These are phyloP conservation scores for Dysidea cf. avara DNA, from an alignment of 37 sponge, comb jelly and placozoan species.

Conservation along the genomic window DNA sequence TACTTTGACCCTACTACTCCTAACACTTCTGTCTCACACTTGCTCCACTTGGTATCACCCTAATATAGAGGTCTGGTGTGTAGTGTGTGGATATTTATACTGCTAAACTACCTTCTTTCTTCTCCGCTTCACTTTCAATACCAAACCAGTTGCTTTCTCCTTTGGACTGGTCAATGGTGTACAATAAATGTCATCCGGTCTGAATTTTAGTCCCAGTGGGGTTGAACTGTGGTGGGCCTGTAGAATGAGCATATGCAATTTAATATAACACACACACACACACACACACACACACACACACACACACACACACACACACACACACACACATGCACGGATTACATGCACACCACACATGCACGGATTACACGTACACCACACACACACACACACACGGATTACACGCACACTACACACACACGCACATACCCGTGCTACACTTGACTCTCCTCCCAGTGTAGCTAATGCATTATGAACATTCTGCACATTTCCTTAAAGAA, in stretches of 20 bases:
- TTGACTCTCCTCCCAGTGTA: conserved; percentile 41
- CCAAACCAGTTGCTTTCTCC: conserved; percentile 16
- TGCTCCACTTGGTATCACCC: no score
- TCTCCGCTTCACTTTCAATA: conserved; percentile 21
- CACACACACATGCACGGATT: no score
- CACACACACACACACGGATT: no score
- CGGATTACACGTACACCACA: no score
- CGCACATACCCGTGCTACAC: conserved; percentile 37
- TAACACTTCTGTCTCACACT: conserved; percentile 41
- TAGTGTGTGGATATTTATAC: no score
- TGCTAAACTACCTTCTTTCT: not conserved
- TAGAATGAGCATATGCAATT: not conserved
- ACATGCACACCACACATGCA: no score
- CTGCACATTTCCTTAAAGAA: conserved; percentile 41
- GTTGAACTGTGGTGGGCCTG: conserved; percentile 14
- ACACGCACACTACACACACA: not conserved
- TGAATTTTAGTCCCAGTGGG: conserved; percentile 41
- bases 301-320: no score
- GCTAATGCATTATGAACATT: conserved; percentile 49
- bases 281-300: no score
- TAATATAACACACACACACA: no score
- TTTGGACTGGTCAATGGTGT: conserved; percentile 34
- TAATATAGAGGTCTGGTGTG: no score
- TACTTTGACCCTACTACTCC: conserved; percentile 46
- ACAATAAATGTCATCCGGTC: conserved; percentile 65